Base-by-base conservation (phyloP, 2,113 vertebrate genomes). In the Cololabis saira region DNA sequence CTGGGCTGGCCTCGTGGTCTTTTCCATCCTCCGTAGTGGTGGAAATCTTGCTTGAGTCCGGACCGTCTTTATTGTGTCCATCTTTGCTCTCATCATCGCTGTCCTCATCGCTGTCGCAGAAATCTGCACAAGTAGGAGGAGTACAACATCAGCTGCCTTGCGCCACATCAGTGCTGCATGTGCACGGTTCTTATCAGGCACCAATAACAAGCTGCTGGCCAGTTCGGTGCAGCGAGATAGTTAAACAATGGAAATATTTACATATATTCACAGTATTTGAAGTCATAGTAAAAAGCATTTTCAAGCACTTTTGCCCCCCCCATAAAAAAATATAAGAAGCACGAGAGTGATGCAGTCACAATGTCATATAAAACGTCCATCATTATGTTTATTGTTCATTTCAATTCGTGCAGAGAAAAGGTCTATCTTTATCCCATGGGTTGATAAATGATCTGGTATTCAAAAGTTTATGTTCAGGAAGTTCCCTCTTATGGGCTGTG, bases 21-120 rank as follows among this genome's bases (percentile, higher is more conserved):
- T 93, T 94, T 5, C 90, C 87, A 53, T 96, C 95, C 24, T 96
- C 96, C 1, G 92, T 91, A 2, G 96, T 97, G 41, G 97, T 97
- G 71, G 95, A 94, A 80, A 98, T 97, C 88, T 95, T 97, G 60
- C 92, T 94, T 0, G 95, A 91, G 54, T 98, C 98, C 10, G 87
- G 92, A 15, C 89, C 93, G 44, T 98, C 97, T 3, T 92, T 93
- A 63, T 90, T 67, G 58, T 93, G 93, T 3, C 90, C 95, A 22
- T 98, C 97, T 86, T 98, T 98, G 64, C 95, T 96, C 65, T 98
- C 98, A 0, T 97, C 93, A 17, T 99, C 98, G 76, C 96, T 98
- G 65, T 99, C 97, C 1, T 94, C 97, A 7, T 98, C 97, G 71
- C 96, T 99, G 87, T 95, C 95, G 5, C 96, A 97, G 78, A 95